A percentile compares a stretch with the other conserved stretches of the same genome.
phyloP scores from a whole-genome alignment of 2,113 vertebrate genomes.

The Crypturellus undulatus region DNA sequence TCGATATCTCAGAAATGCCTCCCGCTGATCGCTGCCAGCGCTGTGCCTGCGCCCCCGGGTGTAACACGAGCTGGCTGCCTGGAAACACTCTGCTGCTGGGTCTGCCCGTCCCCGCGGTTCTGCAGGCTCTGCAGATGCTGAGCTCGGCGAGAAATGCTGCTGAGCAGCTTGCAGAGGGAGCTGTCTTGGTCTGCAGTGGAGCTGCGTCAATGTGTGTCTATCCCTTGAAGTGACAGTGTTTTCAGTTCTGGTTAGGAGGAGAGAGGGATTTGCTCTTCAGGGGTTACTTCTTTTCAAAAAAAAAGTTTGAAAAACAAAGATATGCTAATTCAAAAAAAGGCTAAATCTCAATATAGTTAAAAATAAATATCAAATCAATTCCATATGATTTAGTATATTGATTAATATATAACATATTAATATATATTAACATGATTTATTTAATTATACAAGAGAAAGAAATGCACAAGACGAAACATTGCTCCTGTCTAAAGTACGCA shows the following conservation, averaged over 20 bases:
- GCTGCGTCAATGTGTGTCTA: fast-evolving
- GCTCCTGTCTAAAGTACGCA: neutral
- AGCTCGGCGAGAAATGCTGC: neutral
- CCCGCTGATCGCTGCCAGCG: neutral
- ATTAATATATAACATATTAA: neutral
- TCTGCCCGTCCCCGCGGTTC: neutral
- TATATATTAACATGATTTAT: neutral
- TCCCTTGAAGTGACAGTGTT: neutral
- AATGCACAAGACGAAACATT: neutral
- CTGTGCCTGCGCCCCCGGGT: fast-evolving
- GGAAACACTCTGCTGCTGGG: fast-evolving
- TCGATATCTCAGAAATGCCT: neutral
- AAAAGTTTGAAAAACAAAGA: neutral
- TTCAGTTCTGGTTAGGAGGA: neutral
- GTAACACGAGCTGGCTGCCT: fast-evolving
- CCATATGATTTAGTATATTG: neutral
- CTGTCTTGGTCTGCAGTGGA: neutral
- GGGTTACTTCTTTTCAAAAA: neutral
- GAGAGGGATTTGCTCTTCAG: neutral
- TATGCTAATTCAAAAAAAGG: neutral
- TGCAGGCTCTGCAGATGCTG: fast-evolving
- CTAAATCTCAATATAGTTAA: neutral
- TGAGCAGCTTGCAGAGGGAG: neutral
- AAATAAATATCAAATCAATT: neutral
- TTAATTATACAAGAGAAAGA: neutral